phyloP scores from a whole-genome alignment of 2,113 vertebrate genomes.

The Nycticorax nycticorax region DNA sequence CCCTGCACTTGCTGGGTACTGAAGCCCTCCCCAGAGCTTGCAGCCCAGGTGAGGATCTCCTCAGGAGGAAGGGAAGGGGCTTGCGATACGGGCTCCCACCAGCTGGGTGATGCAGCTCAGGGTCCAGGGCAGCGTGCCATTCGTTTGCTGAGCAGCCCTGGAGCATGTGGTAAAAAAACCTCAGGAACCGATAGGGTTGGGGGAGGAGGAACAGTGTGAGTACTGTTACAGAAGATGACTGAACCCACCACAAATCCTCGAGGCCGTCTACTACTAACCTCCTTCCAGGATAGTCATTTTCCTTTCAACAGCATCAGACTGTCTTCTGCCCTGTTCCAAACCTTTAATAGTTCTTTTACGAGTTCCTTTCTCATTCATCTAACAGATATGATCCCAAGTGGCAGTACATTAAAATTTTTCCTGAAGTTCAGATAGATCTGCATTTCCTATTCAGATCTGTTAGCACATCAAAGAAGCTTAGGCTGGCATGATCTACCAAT shows the following conservation, averaged over 20 bases:
- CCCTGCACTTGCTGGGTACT: background rate
- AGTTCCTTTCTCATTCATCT: background rate
- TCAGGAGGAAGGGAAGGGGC: background rate
- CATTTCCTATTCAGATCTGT: constrained; percentile 16
- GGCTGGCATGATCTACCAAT: background rate
- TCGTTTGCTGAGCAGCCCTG: background rate
- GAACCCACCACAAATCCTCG: background rate
- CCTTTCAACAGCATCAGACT: background rate
- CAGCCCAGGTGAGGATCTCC: background rate
- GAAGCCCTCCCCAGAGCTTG: background rate
- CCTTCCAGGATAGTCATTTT: background rate
- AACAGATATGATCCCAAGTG: background rate
- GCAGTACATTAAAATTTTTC: constrained; percentile 2
- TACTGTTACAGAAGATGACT: background rate
- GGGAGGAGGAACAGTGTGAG: background rate
- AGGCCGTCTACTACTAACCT: background rate
- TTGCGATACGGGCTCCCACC: background rate
- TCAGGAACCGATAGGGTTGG: rapidly evolving
- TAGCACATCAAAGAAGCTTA: constrained; percentile 49
- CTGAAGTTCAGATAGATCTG: constrained; percentile 21
- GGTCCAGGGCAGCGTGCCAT: background rate
- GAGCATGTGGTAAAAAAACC: background rate
- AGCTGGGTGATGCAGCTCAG: background rate
- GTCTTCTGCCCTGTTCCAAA: background rate
- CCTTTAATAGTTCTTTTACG: background rate